phyloP scores from a whole-genome alignment of 2,888 invertebrate genomes.

The Lacanobia wlatinum region DNA sequence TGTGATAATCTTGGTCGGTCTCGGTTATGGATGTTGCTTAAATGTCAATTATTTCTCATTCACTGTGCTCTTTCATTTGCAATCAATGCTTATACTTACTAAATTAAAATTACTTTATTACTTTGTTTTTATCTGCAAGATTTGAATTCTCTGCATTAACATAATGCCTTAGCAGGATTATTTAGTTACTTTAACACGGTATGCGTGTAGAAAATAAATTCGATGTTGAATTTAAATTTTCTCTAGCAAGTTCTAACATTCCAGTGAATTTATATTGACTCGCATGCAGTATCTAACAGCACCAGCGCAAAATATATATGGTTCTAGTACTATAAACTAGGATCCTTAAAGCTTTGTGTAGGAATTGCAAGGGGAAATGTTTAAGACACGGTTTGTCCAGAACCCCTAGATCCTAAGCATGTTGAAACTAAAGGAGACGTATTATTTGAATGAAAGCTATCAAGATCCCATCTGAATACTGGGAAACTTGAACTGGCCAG shows the following conservation, averaged over 20 bases:
- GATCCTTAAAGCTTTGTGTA: constrained; percentile 55
- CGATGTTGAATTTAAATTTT: constrained; percentile 55
- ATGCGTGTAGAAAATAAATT: constrained; percentile 53
- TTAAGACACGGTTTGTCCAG: constrained; percentile 11
- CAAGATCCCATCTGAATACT: constrained; percentile 66
- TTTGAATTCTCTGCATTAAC: constrained; percentile 28
- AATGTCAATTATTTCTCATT: constrained; percentile 59
- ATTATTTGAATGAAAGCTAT: constrained; percentile 72
- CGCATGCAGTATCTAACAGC: constrained; percentile 48
- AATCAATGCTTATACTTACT: constrained; percentile 50
- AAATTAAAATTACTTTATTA: constrained; percentile 50
- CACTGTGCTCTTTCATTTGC: constrained; percentile 44
- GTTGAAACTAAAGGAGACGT: constrained; percentile 31
- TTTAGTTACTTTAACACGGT: constrained; percentile 40
- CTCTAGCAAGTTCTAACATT: constrained; percentile 55
- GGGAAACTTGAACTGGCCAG: constrained; percentile 55
- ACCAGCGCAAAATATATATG: constrained; percentile 50
- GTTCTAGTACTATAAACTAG: constrained; percentile 48
- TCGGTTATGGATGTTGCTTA: constrained; percentile 47
- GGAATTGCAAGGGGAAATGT: constrained; percentile 33
- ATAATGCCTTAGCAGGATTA: constrained; percentile 26
- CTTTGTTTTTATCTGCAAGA: constrained; percentile 34
- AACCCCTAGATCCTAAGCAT: neutral
- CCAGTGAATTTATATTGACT: constrained; percentile 61
- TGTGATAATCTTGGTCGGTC: constrained; percentile 47